Conservation (phyloP, 2,888 invertebrate species). For the Drosophila kokeensis region DNA sequence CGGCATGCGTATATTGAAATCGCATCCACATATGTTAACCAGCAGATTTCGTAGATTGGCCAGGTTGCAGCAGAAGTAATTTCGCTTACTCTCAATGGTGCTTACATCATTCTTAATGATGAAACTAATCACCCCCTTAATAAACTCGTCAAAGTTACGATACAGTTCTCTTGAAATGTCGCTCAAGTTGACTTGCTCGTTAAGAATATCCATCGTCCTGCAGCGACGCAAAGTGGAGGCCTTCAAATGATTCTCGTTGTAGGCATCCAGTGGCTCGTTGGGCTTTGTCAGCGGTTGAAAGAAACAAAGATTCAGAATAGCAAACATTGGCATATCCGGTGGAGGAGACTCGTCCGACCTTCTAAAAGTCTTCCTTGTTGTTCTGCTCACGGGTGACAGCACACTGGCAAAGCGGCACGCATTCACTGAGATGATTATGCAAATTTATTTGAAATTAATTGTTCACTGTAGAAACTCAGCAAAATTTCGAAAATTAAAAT, state of each 20-base stretch:
- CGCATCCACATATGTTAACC: conserved; percentile 66
- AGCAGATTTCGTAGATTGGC: conserved; percentile 70
- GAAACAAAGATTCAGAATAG: conserved; percentile 64
- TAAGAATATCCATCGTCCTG: neutral
- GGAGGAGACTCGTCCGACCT: accelerated
- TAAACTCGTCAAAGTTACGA: conserved; percentile 57
- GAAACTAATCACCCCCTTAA: conserved; percentile 49
- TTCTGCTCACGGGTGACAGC: conserved; percentile 1
- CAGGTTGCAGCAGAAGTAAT: conserved; percentile 71
- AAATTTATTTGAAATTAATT: neutral
- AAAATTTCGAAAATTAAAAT: neutral
- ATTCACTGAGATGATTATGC: conserved; percentile 38
- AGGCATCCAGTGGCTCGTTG: conserved; percentile 48
- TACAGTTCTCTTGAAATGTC: conserved; percentile 53
- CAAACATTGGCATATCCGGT: conserved; percentile 43
- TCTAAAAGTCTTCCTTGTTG: neutral
- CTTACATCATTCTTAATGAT: conserved; percentile 43
- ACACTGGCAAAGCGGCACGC: conserved; percentile 56
- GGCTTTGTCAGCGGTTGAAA: conserved; percentile 47
- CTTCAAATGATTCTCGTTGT: conserved; percentile 43
- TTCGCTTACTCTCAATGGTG: conserved; percentile 42
- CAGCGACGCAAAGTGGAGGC: conserved; percentile 46
- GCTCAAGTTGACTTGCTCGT: neutral
- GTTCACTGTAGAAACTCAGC: neutral
- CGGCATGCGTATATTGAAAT: conserved; percentile 74